Evolutionary conservation across 2,113 vertebrate species (phyloP).

Genomic region (Istiophorus platypterus): DNA sequence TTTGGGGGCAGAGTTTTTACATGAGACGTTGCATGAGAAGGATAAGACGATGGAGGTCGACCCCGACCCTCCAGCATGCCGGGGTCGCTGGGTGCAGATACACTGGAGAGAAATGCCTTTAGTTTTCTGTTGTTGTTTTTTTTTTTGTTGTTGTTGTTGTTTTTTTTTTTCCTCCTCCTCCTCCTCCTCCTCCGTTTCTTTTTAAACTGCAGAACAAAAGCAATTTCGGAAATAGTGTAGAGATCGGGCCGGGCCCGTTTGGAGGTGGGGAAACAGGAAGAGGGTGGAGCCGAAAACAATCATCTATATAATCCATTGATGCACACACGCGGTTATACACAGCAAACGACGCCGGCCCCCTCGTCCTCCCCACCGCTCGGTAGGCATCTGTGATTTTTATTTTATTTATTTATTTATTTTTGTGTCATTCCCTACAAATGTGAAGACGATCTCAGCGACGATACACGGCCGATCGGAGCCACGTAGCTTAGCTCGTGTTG

Average conservation of each 20-base stretch:
- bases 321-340: background rate
- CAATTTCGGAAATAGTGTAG: conserved; percentile 17
- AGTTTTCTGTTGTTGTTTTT: too few species aligned
- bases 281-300: too few species aligned
- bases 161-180: too few species aligned
- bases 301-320: too few species aligned
- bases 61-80: background rate
- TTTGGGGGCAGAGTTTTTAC: background rate
- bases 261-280: background rate
- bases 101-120: conserved; percentile 34
- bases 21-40: background rate
- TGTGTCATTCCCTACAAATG: background rate
- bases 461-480: conserved; percentile 34
- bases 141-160: too few species aligned
- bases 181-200: conserved; percentile 39
- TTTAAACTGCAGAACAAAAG: conserved; percentile 49
- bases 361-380: too few species aligned
- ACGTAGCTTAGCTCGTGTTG: conserved; percentile 53
- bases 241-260: background rate
- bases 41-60: too few species aligned
- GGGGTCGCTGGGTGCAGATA: conserved; percentile 33
- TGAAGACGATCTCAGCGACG: conserved; percentile 47
- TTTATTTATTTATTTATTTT: background rate
- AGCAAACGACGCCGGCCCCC: too few species aligned
- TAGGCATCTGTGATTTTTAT: too few species aligned